Evolutionary conservation across 2,797 vertebrate species (phyloP).

Genomic region (Valencia hispanica): DNA sequence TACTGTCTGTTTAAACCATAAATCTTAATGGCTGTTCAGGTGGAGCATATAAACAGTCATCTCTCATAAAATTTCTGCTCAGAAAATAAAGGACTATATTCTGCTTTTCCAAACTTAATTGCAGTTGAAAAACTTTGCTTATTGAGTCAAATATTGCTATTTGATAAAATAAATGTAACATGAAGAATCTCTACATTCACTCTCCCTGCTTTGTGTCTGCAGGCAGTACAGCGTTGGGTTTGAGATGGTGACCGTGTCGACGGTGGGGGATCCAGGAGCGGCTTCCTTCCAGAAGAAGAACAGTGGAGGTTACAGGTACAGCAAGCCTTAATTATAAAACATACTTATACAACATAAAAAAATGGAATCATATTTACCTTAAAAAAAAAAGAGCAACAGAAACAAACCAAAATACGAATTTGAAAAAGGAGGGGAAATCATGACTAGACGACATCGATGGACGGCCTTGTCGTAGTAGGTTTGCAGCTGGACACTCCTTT

Average conservation of each 20-base stretch:
- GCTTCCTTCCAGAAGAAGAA: conserved; percentile 87
- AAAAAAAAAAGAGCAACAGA: no score
- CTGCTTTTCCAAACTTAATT: background rate
- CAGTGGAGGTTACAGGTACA: conserved; percentile 95
- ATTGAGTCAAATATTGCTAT: background rate
- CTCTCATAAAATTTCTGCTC: background rate
- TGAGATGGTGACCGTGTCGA: conserved; percentile 89
- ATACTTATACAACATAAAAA: no score
- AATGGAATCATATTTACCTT: no score
- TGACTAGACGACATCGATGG: no score
- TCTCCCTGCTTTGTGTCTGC: conserved; percentile 16
- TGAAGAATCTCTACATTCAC: background rate
- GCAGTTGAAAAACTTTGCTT: background rate
- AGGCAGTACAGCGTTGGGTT: conserved; percentile 98
- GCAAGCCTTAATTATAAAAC: background rate
- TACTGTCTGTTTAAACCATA: background rate
- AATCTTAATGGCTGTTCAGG: background rate
- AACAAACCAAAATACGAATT: no score
- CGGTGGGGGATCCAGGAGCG: conserved; percentile 84
- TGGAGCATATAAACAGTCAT: background rate
- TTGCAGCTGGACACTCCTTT: no score
- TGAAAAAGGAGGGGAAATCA: no score
- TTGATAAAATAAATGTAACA: background rate
- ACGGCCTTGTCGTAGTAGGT: no score
- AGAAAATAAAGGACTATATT: no score